These are phyloP conservation scores for Phalacrocorax brasilianus DNA, from an alignment of 2,113 vertebrate genomes.

Conservation along the genomic window DNA sequence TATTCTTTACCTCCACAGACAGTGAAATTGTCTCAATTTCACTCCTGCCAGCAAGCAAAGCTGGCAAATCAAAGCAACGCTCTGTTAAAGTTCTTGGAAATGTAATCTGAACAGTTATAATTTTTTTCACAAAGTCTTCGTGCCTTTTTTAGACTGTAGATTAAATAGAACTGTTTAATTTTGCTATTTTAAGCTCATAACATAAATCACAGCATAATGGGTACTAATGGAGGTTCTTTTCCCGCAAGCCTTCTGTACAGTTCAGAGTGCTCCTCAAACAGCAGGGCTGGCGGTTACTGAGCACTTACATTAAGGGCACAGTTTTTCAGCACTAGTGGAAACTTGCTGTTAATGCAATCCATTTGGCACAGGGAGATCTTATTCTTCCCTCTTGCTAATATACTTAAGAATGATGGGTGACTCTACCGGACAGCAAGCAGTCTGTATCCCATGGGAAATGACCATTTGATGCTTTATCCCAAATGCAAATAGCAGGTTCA, in stretches of 20 bases:
- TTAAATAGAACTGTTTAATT: conserved; percentile 4
- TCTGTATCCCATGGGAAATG: background rate
- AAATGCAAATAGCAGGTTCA: conserved; percentile 24
- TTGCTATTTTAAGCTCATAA: conserved; percentile 35
- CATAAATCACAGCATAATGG: conserved; percentile 43
- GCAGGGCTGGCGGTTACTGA: conserved; percentile 34
- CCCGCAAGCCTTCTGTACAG: conserved; percentile 13
- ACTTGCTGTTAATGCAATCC: conserved; percentile 13
- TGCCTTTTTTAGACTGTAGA: conserved; percentile 73
- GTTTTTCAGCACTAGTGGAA: conserved; percentile 27
- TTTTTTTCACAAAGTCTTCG: conserved; percentile 50
- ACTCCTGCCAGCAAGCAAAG: conserved; percentile 33
- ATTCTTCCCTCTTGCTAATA: conserved; percentile 4
- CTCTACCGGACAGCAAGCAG: background rate
- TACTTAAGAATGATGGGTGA: background rate
- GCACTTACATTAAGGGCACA: conserved; percentile 61
- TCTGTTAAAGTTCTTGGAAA: conserved; percentile 31
- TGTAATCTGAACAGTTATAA: conserved; percentile 12
- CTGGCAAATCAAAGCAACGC: conserved; percentile 6
- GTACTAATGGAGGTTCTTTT: conserved; percentile 1
- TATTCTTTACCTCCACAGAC: conserved; percentile 47
- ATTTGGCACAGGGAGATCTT: background rate
- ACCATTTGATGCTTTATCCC: background rate
- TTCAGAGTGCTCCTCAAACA: conserved; percentile 10
- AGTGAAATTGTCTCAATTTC: conserved; percentile 36